Evolutionary conservation across 2,113 vertebrate genomes (phyloP).

Genomic region (Osmerus eperlanus): DNA sequence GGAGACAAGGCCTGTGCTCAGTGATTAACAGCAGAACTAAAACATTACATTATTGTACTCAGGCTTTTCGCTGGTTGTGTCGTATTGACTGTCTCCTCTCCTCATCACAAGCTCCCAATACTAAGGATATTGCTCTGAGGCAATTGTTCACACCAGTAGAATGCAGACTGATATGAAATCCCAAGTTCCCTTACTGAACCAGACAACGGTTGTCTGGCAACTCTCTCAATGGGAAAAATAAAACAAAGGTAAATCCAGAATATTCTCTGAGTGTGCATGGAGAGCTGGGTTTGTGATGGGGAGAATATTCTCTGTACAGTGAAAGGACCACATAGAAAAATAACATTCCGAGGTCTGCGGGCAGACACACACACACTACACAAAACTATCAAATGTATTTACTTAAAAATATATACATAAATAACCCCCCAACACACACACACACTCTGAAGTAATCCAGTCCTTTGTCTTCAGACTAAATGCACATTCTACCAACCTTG

Average conservation of each 20-base stretch:
- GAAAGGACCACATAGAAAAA: not conserved
- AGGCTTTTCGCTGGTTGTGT: slow-evolving; percentile 50
- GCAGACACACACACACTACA: slow-evolving; percentile 9
- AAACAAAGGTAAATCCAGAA: slow-evolving; percentile 40
- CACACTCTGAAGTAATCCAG: slow-evolving; percentile 35
- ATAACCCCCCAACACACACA: slow-evolving; percentile 14
- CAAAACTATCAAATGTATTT: slow-evolving; percentile 9
- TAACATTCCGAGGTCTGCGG: not conserved
- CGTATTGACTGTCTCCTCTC: slow-evolving; percentile 54
- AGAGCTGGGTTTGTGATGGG: slow-evolving; percentile 20
- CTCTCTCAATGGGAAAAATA: slow-evolving; percentile 47
- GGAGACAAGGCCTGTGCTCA: no score
- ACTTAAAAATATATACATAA: no score
- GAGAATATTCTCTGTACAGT: slow-evolving; percentile 22
- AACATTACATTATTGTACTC: slow-evolving; percentile 46
- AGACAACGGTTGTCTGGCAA: slow-evolving; percentile 67
- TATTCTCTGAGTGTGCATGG: slow-evolving; percentile 30
- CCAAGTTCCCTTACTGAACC: slow-evolving; percentile 57
- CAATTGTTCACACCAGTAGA: slow-evolving; percentile 50
- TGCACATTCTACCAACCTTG: slow-evolving; percentile 12
- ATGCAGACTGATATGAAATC: slow-evolving; percentile 58
- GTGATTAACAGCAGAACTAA: not conserved
- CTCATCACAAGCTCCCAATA: slow-evolving; percentile 55
- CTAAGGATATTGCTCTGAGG: slow-evolving; percentile 51
- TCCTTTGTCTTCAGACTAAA: slow-evolving; percentile 53